Percentiles rank a stretch among this genome's conserved stretches.
phyloP scores from a whole-genome alignment of 2,888 invertebrate genomes.

The Hoplodrina blanda region DNA sequence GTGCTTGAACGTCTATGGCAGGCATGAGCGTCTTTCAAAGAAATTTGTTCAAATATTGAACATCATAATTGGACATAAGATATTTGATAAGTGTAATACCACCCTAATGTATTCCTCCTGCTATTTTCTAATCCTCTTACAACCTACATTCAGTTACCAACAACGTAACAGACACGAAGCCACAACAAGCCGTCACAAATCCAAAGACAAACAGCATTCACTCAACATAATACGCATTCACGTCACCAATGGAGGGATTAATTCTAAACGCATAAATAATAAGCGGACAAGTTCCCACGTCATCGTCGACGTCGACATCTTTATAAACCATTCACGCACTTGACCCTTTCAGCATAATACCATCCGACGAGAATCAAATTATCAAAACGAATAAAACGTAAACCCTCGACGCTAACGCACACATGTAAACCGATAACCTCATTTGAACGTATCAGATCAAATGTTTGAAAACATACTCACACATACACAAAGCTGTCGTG shows the following conservation, averaged over 20 bases:
- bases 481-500: constrained; percentile 43
- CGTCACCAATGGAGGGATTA: constrained; percentile 64
- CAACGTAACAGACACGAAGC: constrained; percentile 29
- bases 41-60: no score
- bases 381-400: constrained; percentile 83
- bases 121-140: constrained; percentile 4
- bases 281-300: constrained; percentile 82
- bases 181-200: constrained; percentile 42
- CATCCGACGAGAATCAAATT: constrained; percentile 80
- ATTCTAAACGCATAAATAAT: constrained; percentile 77
- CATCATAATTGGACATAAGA: no score
- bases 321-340: constrained; percentile 85
- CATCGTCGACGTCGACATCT: constrained; percentile 83
- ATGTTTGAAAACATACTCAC: constrained; percentile 73
- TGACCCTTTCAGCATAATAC: constrained; percentile 85
- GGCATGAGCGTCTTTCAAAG: no score
- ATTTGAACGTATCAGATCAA: constrained; percentile 80
- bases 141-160: constrained; percentile 22
- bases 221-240: constrained; percentile 59
- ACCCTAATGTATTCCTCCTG: not conserved
- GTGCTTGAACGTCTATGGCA: no score
- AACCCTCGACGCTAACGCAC: constrained; percentile 74
- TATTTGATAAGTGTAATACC: no score
- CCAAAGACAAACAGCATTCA: constrained; percentile 52
- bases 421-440: constrained; percentile 79